Evolutionary conservation across 2,888 invertebrate genomes (phyloP), one percentile per base, ranked within the genome.

Genomic region (Heliconius ismenius): DNA sequence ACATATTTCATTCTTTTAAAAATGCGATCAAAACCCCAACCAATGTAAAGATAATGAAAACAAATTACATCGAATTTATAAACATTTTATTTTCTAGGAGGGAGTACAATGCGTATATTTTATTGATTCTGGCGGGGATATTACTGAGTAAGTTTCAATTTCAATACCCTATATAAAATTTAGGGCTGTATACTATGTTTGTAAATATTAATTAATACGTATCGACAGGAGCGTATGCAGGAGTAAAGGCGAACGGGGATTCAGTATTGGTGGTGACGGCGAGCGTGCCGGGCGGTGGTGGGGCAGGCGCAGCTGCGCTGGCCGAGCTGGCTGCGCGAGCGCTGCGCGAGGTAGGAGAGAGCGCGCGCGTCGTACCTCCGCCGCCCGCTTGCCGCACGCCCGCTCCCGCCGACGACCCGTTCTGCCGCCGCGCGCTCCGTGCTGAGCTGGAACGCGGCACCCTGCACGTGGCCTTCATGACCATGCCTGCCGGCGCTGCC

Each of bases 391-490:
- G 83, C 75, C 70, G 77, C 75, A 60, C 79, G 63, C 78, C 81
- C 81, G 76, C 70, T 74, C 70, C 81, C 26, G 76, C 82, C 18
- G 84, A 81, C 79, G 73, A 77, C 64, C 79, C 81, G 76, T 79
- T 79, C 58, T 83, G 87, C 78, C 81, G 82, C 68, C 79, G 81
- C 76, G 84, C 84, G 65, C 76, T 83, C 68, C 79, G 83, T 73
- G 80, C 80, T 43, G 83, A 83, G 72, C 81, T 86, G 76, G 79
- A 81, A 39, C 82, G 77, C 78, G 85, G 83, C 79, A 74, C 67
- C 26, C 75, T 83, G 78, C 85, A 83, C 75, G 88, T 78, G 9
- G 88, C 88, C 21, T 74, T 89, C 76, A 78, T 88, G 79, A 83
- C 87, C n/a, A 84, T 84, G 78, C 78, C 86, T 76, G 81, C 88